A percentile compares a stretch with the other conserved stretches of the same genome.
These are phyloP conservation scores for Agonopterix heracliana DNA, from an alignment of 2,888 invertebrate species.

Conservation along the genomic window DNA sequence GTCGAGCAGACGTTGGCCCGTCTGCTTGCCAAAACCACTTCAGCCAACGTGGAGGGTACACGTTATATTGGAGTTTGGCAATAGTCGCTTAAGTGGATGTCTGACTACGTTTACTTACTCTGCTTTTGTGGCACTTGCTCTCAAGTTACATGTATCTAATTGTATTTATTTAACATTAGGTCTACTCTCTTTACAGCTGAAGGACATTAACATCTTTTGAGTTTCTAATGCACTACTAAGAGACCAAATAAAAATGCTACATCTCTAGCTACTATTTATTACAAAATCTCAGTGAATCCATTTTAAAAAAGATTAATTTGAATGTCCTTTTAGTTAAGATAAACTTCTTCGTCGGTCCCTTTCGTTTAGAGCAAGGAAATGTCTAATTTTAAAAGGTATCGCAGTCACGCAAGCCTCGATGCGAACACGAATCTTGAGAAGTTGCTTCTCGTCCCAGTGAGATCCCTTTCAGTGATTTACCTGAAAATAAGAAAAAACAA, in stretches of 20 bases:
- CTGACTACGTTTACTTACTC: conserved; percentile 37
- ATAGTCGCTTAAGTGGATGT: conserved; percentile 41
- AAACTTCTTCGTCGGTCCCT: conserved; percentile 12
- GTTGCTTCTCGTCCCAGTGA: conserved; percentile 39
- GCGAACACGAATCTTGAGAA: conserved; percentile 38
- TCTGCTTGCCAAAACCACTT: conserved; percentile 68
- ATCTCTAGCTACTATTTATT: conserved; percentile 27
- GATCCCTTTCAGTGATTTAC: conserved; percentile 67
- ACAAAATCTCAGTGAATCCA: conserved; percentile 5
- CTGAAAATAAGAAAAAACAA: conserved; percentile 70
- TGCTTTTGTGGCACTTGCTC: conserved; percentile 20
- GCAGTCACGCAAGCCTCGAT: conserved; percentile 22
- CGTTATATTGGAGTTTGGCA: conserved; percentile 56
- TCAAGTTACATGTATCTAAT: conserved; percentile 28
- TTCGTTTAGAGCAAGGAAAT: conserved; percentile 7
- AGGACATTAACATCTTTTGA: neutral
- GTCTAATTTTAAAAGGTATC: conserved; percentile 12
- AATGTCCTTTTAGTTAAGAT: conserved; percentile 6
- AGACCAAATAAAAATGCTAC: conserved; percentile 33
- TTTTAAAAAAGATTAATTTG: conserved; percentile 4
- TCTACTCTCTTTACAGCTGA: neutral
- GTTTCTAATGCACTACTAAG: neutral
- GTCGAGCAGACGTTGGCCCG: conserved; percentile 50
- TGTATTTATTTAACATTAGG: conserved; percentile 2
- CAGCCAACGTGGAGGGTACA: conserved; percentile 37